These are phyloP conservation scores for Colostygia pectinataria DNA, from an alignment of 2,888 invertebrate species.

Conservation along the genomic window DNA sequence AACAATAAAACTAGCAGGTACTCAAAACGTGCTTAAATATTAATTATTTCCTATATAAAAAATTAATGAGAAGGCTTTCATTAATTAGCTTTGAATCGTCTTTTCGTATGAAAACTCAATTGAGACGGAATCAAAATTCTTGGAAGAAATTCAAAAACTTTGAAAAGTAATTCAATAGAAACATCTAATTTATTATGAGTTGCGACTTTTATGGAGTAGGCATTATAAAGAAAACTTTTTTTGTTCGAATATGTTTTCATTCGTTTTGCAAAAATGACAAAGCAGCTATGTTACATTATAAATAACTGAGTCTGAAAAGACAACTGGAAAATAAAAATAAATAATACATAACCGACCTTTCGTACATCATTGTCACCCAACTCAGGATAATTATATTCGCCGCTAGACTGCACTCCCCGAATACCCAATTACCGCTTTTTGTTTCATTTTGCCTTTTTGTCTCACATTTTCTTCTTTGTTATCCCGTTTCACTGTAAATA, in stretches of 20 bases:
- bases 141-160: slow-evolving; percentile 20
- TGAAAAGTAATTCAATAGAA: slow-evolving; percentile 22
- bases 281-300: too few species aligned
- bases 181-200: slow-evolving; percentile 16
- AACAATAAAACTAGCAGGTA: neutral
- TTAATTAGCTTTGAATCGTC: slow-evolving; percentile 14
- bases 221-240: neutral
- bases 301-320: neutral
- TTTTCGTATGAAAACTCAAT: slow-evolving; percentile 15
- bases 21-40: neutral
- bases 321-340: slow-evolving; percentile 2
- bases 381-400: slow-evolving; percentile 57
- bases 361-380: slow-evolving; percentile 44
- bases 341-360: slow-evolving; percentile 20
- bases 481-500: slow-evolving; percentile 39
- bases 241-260: neutral
- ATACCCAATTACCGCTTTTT: slow-evolving; percentile 69
- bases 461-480: slow-evolving; percentile 48
- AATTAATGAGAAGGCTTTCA: slow-evolving; percentile 11
- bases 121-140: slow-evolving; percentile 20
- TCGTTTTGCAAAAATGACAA: too few species aligned
- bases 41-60: neutral
- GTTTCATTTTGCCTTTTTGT: slow-evolving; percentile 47
- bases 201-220: slow-evolving; percentile 6
- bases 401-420: slow-evolving; percentile 57